Conservation (phyloP, 2,113 vertebrate genomes). For the Hystrix brachyura region DNA sequence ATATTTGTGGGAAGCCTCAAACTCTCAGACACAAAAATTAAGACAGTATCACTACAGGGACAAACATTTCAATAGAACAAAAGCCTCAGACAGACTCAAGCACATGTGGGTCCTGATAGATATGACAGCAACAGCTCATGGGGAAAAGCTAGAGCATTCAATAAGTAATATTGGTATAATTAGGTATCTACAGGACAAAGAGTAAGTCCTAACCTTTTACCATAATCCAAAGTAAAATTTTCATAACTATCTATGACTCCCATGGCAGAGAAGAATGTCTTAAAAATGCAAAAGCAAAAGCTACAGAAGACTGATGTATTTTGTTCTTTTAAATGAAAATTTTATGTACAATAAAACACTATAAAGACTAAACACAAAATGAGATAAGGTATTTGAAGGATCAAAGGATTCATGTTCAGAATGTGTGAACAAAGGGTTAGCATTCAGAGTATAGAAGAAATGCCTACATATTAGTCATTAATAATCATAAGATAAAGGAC, state of each 20-base stretch:
- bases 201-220: neutral
- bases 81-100: neutral
- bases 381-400: neutral
- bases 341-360: conserved; percentile 6
- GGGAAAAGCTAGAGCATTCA: neutral
- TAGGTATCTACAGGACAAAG: neutral
- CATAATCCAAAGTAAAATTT: neutral
- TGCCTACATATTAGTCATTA: neutral
- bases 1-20: neutral
- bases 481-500: neutral
- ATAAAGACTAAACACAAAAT: neutral
- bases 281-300: neutral
- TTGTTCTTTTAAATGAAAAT: conserved; percentile 19
- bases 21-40: neutral
- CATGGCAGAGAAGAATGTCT: neutral
- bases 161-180: neutral
- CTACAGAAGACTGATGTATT: neutral
- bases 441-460: neutral
- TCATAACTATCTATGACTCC: neutral
- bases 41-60: neutral
- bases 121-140: neutral
- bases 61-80: neutral
- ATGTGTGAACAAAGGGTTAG: neutral
- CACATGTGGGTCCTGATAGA: neutral
- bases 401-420: neutral